phyloP scores from a whole-genome alignment of 2,113 vertebrate species.

The Pachycephala philippinensis region DNA sequence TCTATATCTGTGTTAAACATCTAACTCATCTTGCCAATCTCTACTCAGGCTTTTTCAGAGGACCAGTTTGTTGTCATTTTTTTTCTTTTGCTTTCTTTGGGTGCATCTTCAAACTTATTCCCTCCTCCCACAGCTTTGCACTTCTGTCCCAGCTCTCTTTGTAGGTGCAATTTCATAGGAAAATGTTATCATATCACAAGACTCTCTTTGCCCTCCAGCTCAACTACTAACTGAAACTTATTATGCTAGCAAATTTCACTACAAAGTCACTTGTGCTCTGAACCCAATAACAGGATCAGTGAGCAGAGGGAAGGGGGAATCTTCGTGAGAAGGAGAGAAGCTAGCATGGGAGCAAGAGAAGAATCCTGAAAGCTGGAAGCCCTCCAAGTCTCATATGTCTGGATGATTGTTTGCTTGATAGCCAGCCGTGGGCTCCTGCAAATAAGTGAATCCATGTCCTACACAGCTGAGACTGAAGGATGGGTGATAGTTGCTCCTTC shows the following conservation, averaged over 20 bases:
- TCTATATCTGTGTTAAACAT: background rate
- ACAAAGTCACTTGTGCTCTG: conserved; percentile 27
- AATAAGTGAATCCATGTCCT: background rate
- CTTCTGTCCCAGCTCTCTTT: conserved; percentile 1
- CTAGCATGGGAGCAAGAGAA: background rate
- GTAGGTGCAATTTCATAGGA: conserved; percentile 44
- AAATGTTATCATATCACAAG: conserved; percentile 43
- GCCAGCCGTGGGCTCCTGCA: background rate
- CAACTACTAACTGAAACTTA: background rate
- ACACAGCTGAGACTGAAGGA: background rate
- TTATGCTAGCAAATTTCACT: conserved; percentile 54
- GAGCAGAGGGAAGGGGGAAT: background rate
- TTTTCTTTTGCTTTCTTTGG: background rate
- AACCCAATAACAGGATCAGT: conserved; percentile 2
- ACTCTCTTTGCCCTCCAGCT: conserved; percentile 37
- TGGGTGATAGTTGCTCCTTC: background rate
- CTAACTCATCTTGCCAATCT: background rate
- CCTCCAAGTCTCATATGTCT: background rate
- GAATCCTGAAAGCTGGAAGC: background rate
- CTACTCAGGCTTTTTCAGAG: background rate
- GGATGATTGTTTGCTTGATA: background rate
- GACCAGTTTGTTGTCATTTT: background rate
- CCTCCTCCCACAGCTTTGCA: background rate
- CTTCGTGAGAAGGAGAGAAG: background rate
- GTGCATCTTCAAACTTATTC: background rate